Evolutionary conservation across 2,888 invertebrate genomes (phyloP).

Genomic region (Eledona agricola): DNA sequence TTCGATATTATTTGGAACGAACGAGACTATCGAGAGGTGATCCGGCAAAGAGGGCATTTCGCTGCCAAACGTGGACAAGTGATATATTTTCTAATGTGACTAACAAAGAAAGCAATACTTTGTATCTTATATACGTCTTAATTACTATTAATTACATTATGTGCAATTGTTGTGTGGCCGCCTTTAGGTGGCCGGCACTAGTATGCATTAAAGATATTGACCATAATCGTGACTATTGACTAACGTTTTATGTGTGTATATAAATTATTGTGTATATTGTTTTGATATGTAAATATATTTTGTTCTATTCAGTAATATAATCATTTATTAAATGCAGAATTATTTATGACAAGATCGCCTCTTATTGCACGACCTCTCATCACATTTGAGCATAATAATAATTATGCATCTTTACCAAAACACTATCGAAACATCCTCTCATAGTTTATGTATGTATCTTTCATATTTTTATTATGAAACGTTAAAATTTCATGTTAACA

Average conservation of each 20-base stretch:
- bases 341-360: constrained; percentile 48
- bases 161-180: constrained; percentile 62
- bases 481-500: no score
- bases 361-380: background rate
- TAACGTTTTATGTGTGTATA: constrained; percentile 63
- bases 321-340: constrained; percentile 59
- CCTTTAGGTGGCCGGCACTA: constrained; percentile 53
- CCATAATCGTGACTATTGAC: constrained; percentile 59
- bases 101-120: constrained; percentile 81
- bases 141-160: constrained; percentile 55
- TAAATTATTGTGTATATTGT: constrained; percentile 65
- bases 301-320: constrained; percentile 63
- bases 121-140: constrained; percentile 72
- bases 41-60: constrained; percentile 17
- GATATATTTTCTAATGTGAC: constrained; percentile 77
- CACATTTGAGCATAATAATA: background rate
- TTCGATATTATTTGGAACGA: constrained; percentile 42
- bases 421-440: no score
- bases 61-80: constrained; percentile 61
- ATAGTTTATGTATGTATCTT: no score
- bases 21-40: constrained; percentile 38
- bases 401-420: no score
- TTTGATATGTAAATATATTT: constrained; percentile 65
- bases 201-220: constrained; percentile 53
- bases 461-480: no score